Conservation (phyloP, 2,113 vertebrate species). For the Trachemys scripta region DNA sequence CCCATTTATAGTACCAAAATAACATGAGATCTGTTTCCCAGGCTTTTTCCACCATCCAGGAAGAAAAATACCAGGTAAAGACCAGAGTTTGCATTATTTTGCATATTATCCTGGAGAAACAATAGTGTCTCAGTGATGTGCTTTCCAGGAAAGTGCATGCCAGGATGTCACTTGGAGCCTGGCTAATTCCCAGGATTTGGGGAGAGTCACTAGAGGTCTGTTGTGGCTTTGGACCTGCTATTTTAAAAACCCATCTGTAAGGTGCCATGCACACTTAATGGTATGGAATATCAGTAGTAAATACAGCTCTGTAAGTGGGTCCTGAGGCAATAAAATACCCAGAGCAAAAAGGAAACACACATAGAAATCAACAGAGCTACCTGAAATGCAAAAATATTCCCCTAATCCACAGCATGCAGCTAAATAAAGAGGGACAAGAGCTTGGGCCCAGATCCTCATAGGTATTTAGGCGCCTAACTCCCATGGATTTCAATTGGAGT, state of each 20-base stretch:
- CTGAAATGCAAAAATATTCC: not conserved
- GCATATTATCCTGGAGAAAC: not conserved
- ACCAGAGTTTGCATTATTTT: not conserved
- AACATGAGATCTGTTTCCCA: slow-evolving; percentile 20
- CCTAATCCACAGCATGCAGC: not conserved
- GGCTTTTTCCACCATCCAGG: not conserved
- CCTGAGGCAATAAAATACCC: not conserved
- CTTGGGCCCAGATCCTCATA: not conserved
- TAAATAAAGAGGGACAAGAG: not conserved
- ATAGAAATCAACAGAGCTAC: slow-evolving; percentile 17
- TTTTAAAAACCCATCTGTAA: not conserved
- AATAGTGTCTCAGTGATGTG: not conserved
- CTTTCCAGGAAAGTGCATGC: not conserved
- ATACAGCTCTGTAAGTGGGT: slow-evolving; percentile 23
- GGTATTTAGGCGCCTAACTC: not conserved
- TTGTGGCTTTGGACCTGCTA: not conserved
- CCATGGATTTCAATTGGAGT: not conserved
- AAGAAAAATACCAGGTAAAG: slow-evolving; percentile 37
- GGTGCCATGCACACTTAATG: not conserved
- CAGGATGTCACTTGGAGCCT: not conserved
- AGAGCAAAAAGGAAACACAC: slow-evolving; percentile 6
- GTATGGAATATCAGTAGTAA: slow-evolving; percentile 1
- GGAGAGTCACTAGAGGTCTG: not conserved
- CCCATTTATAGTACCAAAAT: slow-evolving; percentile 15
- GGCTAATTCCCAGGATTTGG: not conserved